Evolutionary conservation across 1,140 invertebrate species (phyloP), one percentile per base, ranked within the genome.

Genomic region (Cardiocondyla obscurior): DNA sequence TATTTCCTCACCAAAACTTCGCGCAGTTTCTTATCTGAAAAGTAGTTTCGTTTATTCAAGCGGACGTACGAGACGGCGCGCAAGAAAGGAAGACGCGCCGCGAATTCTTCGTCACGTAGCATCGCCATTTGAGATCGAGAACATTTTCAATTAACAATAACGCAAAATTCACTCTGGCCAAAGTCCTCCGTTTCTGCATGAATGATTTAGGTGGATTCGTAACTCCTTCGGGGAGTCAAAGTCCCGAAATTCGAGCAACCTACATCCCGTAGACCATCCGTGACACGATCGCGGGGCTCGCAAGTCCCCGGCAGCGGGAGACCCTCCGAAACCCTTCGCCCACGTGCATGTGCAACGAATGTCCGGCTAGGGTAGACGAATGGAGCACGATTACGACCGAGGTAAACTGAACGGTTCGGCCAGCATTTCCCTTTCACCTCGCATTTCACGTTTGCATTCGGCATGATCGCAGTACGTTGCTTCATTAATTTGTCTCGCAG

Each of bases 141-240:
- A n/a, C n/a, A 65, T 39, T 65, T 65, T 77, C 60, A 51, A 51
- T 77, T 77, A 65, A 76, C 30, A 33, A 30, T 51, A 65, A 77
- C 19, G 16, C 14, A 67, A 79, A 25, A 14, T 79, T 53, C 60
- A 19, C 16, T 6, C 33, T 5, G 19, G 57, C 19, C 44, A 65
- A 36, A 65, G 30, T 51, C 46, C 46, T 84, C 25, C 70, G 39
- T 85, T 86, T 70, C 42, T 73, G 39, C 62, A 76, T 65, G 30
- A 69, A 69, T 67, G 70, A 85, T 83, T 51, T 64, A 87, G 86
- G 85, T 86, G 84, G 86, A 72, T 84, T 64, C 62, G 85, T 53
- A 88, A 84, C 64, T 82, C 82, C 51, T 42, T 79, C 46, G 33
- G 60, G 7, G 84, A 62, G 58, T 87, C 86, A 46, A 87, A 69